phyloP scores from a whole-genome alignment of 2,797 vertebrate genomes.

The Darevskia nairensis region DNA sequence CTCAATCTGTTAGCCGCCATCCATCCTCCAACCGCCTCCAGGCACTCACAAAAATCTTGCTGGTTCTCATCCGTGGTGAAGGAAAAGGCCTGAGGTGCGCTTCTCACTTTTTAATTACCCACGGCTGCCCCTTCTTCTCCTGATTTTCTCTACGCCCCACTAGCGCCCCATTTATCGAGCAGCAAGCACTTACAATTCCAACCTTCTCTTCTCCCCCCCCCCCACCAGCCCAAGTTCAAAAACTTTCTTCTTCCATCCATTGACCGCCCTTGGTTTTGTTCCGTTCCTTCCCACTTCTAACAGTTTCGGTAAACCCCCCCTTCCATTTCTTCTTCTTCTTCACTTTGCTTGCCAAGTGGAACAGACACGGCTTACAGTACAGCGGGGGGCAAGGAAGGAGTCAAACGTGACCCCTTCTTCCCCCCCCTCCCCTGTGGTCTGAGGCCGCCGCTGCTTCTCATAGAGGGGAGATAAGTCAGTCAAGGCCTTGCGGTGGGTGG shows the following conservation, averaged over 20 bases:
- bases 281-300: constrained; percentile 13
- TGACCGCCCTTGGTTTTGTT: constrained; percentile 34
- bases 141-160: neutral
- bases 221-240: constrained; percentile 35
- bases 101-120: constrained; percentile 4
- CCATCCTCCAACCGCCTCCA: too few relatives aligned
- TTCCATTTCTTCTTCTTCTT: constrained; percentile 43
- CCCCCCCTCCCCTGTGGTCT: constrained; percentile 22
- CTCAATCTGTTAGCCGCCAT: too few relatives aligned
- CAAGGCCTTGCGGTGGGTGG: constrained; percentile 20
- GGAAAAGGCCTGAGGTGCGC: neutral
- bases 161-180: neutral
- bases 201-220: neutral
- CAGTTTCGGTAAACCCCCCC: constrained; percentile 2
- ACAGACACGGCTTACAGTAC: constrained; percentile 55
- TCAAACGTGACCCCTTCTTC: neutral
- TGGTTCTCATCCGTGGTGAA: neutral
- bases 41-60: neutral
- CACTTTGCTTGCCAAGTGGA: constrained; percentile 69
- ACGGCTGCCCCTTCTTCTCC: neutral
- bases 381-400: constrained; percentile 28
- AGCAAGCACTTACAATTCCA: neutral
- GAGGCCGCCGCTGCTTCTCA: constrained; percentile 28
- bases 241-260: constrained; percentile 23
- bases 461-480: constrained; percentile 37